Evolutionary conservation across 2,888 invertebrate genomes (phyloP), one percentile per base, ranked within the genome.

Genomic region (Megamerina dolium): DNA sequence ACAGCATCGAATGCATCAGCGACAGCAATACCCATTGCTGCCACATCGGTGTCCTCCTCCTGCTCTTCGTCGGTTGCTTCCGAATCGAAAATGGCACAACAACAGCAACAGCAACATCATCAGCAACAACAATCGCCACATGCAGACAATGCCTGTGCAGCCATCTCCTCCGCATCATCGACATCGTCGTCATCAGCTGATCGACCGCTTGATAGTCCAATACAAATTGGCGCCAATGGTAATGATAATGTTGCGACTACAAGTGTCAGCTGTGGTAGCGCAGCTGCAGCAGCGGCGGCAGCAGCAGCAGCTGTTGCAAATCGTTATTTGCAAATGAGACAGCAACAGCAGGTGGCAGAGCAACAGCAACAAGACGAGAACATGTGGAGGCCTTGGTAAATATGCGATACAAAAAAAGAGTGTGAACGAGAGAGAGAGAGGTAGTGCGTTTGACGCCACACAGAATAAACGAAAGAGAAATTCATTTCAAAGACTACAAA

Each of bases 321-420:
- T 51, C 48, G 16, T 53, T 49, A 48, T 57, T 32, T 53, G 54
- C 51, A 33, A 55, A 50, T 32, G 48, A 51, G 35, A 46, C 48
- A 33, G 34, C 45, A 45, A 21, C 51, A 44, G 26, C 49, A 46
- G 29, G 41, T 39, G n/a, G n/a, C n/a, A n/a, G 36, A 43, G 13
- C 43, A 48, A 41, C 49, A 41, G 16, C 59, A 70, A 31, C 59
- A 64, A 46, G 70, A 73, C 51, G 73, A 73, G 52, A 75, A 63
- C 56, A 73, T 76, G 76, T 76, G 76, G 76, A 66, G 76, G 46
- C 76, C 76, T 38, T 76, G 76, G 76, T 76, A 64, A 51, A 48
- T 31, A 20, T 23, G 10, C 6, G 23, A 8, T 23, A 23, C 6
- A 23, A 23, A 23, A 23, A 23, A 23, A 23, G 23, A 23, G 23